A percentile compares a stretch with the other conserved stretches of the same genome.
Evolutionary conservation across 2,797 vertebrate species (phyloP).

Genomic region (Sebastes cheni): DNA sequence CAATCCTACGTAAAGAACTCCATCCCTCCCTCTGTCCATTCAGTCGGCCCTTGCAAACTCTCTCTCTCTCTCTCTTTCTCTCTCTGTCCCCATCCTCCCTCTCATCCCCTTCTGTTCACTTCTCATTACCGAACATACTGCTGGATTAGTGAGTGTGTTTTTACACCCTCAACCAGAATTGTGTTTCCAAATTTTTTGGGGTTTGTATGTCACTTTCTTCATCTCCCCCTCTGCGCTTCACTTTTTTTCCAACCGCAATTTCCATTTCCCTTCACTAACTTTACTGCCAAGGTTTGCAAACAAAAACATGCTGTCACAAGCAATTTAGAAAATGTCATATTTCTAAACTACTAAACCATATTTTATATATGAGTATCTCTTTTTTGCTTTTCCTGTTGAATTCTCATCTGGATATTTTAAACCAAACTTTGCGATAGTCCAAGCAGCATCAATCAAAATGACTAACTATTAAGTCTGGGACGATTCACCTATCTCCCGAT

Average conservation of each 20-base stretch:
- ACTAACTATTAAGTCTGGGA: background rate
- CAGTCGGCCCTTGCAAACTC: constrained; percentile 29
- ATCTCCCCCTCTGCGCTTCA: constrained; percentile 7
- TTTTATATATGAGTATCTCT: background rate
- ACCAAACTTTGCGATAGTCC: background rate
- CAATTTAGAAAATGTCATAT: background rate
- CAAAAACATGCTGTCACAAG: background rate
- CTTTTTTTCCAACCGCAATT: background rate
- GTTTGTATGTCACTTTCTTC: constrained; percentile 32
- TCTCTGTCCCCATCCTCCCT: constrained; percentile 4
- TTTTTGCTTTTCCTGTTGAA: background rate
- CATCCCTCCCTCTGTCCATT: constrained; percentile 29
- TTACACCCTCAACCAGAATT: constrained; percentile 15
- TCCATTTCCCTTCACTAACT: background rate
- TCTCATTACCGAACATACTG: constrained; percentile 57
- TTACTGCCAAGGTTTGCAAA: background rate
- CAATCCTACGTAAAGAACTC: constrained; percentile 18
- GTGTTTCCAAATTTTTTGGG: constrained; percentile 28
- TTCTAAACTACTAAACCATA: background rate
- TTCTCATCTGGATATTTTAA: background rate
- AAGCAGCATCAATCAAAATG: background rate
- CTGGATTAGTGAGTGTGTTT: constrained; percentile 52
- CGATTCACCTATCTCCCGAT: too few species aligned
- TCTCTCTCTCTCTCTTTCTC: constrained; percentile 12
- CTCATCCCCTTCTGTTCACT: constrained; percentile 60